Base-by-base conservation (phyloP, 2,113 vertebrate species). In the Cynoglossus semilaevis region DNA sequence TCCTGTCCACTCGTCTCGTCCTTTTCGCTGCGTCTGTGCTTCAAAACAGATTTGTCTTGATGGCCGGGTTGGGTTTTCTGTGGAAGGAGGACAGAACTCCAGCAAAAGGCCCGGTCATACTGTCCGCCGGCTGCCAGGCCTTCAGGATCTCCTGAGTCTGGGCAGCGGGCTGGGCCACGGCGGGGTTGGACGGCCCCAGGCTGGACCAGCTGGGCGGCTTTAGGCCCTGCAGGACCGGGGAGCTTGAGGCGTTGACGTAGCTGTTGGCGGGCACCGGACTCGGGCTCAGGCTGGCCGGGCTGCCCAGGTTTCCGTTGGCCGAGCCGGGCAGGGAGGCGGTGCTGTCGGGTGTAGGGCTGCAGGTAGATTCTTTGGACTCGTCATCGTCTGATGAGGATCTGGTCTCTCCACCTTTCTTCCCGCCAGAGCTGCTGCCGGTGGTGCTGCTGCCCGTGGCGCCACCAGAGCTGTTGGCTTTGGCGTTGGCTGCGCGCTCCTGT, bases 1-100 rank as follows among this genome's bases (percentile, higher is more conserved):
- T 13, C 71, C 58, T 51, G 63, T 70, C 52, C 63, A 51, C 44
- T 34, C 55, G 37, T 45, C 34, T 6, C 43, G n/a, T n/a, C n/a
- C n/a, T 1, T 37, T 35, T 10, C 48, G 43, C 48, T 16, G 44
- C 49, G 44, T 68, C 70, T 79, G 74, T 74, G 69, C 80, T 91
- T 93, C 94, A 98, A 91, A 97, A 98, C 79, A 97, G 92, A 73
- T 98, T 96, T 11, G 92, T 93, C 81, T 97, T 98, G 78, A 98
- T 92, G 43, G 85, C 63, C 1, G 80, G 80, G 61, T 89, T 93
- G 57, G 94, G 94, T 80, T 97, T 98, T 90, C 96, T 88, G 85
- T 98, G 96, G 84, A 98, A 96, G 55, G 94, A 93, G 68, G 95
- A 97, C 57, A 98, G 92, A 38, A 98, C 95, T 5, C 95, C 94